phyloP scores from a whole-genome alignment of 2,888 invertebrate genomes.

The Perizoma affinitatum region DNA sequence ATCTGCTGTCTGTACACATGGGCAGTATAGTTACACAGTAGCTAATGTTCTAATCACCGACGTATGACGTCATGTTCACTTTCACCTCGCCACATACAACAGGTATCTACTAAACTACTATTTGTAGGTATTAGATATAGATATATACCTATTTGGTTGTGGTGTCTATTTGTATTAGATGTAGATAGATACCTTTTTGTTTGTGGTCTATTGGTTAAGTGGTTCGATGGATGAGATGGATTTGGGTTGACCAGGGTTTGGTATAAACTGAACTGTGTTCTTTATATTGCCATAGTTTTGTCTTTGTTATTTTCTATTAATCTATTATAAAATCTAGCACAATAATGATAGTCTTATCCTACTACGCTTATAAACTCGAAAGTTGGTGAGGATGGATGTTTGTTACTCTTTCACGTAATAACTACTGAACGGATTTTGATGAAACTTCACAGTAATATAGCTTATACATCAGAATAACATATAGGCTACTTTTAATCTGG shows the following conservation, averaged over 20 bases:
- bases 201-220: constrained; percentile 1
- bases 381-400: too few species aligned
- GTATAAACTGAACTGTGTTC: too few species aligned
- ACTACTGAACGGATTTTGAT: too few species aligned
- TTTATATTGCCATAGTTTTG: too few species aligned
- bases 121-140: constrained; percentile 28
- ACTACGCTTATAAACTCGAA: too few species aligned
- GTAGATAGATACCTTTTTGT: constrained; percentile 4
- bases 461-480: too few species aligned
- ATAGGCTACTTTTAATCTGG: too few species aligned
- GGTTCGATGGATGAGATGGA: constrained; percentile 1
- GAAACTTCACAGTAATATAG: too few species aligned
- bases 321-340: too few species aligned
- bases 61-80: constrained; percentile 68
- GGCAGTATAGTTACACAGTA: constrained; percentile 47
- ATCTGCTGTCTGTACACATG: constrained; percentile 51
- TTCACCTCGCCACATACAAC: constrained; percentile 57
- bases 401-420: too few species aligned
- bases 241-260: not conserved
- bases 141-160: constrained; percentile 1
- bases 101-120: constrained; percentile 21
- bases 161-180: constrained; percentile 7
- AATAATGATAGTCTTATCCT: too few species aligned
- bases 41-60: constrained; percentile 59
- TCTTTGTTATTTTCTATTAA: too few species aligned